A percentile compares a stretch with the other conserved stretches of the same genome.
Conservation (phyloP, 2,113 vertebrate species). For the Pteropus alecto region DNA sequence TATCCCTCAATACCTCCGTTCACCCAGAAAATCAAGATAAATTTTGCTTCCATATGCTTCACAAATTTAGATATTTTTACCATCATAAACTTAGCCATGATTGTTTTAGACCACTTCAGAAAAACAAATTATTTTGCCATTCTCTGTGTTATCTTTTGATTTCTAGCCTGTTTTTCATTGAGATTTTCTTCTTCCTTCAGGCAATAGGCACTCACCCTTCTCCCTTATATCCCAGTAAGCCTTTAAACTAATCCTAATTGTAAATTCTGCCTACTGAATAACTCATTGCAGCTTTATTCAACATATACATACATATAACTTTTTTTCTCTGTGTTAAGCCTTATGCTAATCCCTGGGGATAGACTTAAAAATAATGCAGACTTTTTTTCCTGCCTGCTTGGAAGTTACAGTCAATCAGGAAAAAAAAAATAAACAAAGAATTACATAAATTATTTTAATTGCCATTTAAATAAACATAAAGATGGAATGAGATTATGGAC, state of each 20-base stretch:
- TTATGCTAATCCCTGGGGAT: background rate
- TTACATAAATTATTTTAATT: background rate
- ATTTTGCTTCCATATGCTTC: background rate
- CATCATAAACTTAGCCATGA: background rate
- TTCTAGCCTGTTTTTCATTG: background rate
- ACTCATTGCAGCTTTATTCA: background rate
- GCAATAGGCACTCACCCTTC: background rate
- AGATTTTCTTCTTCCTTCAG: background rate
- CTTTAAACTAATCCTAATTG: background rate
- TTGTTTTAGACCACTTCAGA: background rate
- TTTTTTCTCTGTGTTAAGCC: background rate
- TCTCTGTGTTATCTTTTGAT: background rate
- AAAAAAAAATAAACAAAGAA: background rate
- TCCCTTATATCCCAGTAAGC: background rate
- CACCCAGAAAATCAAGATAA: background rate
- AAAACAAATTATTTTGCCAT: background rate
- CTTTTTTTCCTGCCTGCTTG: background rate
- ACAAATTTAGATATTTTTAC: background rate
- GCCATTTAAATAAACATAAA: background rate
- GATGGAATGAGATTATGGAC: background rate
- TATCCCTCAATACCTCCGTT: background rate
- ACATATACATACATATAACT: too few species aligned
- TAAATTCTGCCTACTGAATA: background rate
- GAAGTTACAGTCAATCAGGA: background rate
- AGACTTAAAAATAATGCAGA: background rate